phyloP scores from a whole-genome alignment of 2,888 invertebrate species.

The Stictocephala bisonia region DNA sequence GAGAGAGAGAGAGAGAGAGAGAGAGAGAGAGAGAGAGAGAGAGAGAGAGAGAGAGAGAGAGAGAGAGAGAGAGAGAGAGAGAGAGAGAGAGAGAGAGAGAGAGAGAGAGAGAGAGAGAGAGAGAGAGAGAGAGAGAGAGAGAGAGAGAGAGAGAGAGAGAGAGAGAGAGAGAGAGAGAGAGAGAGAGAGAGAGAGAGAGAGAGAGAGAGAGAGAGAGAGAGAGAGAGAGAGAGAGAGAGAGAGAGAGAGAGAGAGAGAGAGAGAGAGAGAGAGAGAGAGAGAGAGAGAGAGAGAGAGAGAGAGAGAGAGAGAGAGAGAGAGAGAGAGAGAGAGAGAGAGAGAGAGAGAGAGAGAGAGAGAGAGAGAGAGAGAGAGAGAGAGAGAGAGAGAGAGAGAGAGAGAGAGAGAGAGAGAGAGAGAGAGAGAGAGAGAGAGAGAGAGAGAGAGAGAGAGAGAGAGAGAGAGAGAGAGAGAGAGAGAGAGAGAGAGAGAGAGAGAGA shows the following conservation, averaged over 20 bases:
- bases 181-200: constrained; percentile 27
- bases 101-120: background rate
- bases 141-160: constrained; percentile 12
- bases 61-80: background rate
- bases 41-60: constrained; percentile 9
- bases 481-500: background rate
- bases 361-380: constrained; percentile 32
- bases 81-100: constrained; percentile 6
- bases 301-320: constrained; percentile 28
- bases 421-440: constrained; percentile 3
- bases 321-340: constrained; percentile 7
- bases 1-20: background rate
- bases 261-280: constrained; percentile 27
- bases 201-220: constrained; percentile 28
- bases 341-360: constrained; percentile 27
- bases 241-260: background rate
- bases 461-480: constrained; percentile 7
- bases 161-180: constrained; percentile 10
- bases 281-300: constrained; percentile 32
- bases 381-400: constrained; percentile 3
- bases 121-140: constrained; percentile 6
- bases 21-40: constrained; percentile 9
- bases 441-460: constrained; percentile 27
- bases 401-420: constrained; percentile 27
- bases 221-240: constrained; percentile 30